Conservation (phyloP, 2,797 vertebrate genomes). For the Gymnoscopelus microlampas region DNA sequence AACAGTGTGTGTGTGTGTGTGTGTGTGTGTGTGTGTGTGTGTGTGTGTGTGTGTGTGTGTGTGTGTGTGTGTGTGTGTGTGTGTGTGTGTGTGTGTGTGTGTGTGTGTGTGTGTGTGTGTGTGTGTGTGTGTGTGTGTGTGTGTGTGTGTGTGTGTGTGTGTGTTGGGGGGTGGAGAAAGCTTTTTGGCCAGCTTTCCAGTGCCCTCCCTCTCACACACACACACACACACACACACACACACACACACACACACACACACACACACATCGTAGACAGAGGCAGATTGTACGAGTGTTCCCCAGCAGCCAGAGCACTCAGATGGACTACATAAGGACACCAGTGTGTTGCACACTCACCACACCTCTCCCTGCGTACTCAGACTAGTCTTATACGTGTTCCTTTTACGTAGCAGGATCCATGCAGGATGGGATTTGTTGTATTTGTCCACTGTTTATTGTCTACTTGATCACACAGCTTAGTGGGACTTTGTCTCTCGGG, state of each 20-base stretch:
- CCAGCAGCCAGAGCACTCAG: slow-evolving; percentile 21
- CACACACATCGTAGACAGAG: slow-evolving; percentile 31
- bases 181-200: neutral
- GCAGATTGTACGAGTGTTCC: slow-evolving; percentile 47
- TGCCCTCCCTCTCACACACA: slow-evolving; percentile 10
- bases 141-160: slow-evolving; percentile 16
- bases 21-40: no score
- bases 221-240: slow-evolving; percentile 14
- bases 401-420: no score
- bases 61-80: no score
- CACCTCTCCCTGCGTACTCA: slow-evolving; percentile 20
- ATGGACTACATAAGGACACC: slow-evolving; percentile 53
- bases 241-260: neutral
- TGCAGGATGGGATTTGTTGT: no score
- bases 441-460: no score
- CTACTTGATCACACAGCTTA: no score
- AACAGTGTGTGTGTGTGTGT: neutral
- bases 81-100: no score
- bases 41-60: no score
- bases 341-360: slow-evolving; percentile 57
- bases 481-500: no score
- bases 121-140: slow-evolving; percentile 9
- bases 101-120: neutral
- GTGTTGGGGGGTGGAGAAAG: neutral
- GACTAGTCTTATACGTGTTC: no score